Percentiles rank a stretch among this genome's conserved stretches.
These are phyloP conservation scores for Silurus glanis DNA, from an alignment of 2,113 vertebrate genomes.

Conservation along the genomic window DNA sequence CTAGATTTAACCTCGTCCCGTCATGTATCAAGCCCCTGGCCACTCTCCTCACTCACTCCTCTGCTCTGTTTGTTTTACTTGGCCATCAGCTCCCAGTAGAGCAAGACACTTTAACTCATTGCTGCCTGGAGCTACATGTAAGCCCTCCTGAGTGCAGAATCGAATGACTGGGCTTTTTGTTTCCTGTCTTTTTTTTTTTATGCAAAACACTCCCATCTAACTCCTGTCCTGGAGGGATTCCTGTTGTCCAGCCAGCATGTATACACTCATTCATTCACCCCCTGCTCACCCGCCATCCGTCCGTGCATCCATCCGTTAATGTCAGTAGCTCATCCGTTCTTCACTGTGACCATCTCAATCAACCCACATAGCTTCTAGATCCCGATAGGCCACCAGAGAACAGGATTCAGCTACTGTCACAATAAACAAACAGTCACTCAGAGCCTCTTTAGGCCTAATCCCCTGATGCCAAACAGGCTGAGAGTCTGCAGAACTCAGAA, in stretches of 20 bases:
- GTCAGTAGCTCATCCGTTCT: constrained; percentile 71
- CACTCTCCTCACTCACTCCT: constrained; percentile 56
- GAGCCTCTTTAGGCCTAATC: constrained; percentile 64
- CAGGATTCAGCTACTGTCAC: constrained; percentile 63
- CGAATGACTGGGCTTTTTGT: constrained; percentile 57
- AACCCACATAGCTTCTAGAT: constrained; percentile 61
- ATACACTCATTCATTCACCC: constrained; percentile 67
- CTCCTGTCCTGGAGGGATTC: constrained; percentile 62
- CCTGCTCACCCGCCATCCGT: constrained; percentile 57
- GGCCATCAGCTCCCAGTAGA: constrained; percentile 66
- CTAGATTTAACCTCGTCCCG: constrained; percentile 60
- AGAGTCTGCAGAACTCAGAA: constrained; percentile 28
- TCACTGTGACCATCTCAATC: constrained; percentile 65
- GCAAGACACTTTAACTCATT: constrained; percentile 71
- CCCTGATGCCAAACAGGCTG: constrained; percentile 67
- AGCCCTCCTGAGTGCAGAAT: constrained; percentile 63
- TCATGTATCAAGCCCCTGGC: constrained; percentile 52
- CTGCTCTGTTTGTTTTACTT: constrained; percentile 79
- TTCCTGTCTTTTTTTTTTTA: constrained; percentile 50
- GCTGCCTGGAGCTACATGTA: constrained; percentile 68
- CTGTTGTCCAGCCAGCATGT: constrained; percentile 70
- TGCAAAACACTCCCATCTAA: constrained; percentile 47
- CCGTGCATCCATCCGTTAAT: constrained; percentile 51
- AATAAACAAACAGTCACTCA: constrained; percentile 73
- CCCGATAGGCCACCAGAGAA: constrained; percentile 59